Conservation (phyloP, 1,140 invertebrate genomes). For the Sogatella furcifera region DNA sequence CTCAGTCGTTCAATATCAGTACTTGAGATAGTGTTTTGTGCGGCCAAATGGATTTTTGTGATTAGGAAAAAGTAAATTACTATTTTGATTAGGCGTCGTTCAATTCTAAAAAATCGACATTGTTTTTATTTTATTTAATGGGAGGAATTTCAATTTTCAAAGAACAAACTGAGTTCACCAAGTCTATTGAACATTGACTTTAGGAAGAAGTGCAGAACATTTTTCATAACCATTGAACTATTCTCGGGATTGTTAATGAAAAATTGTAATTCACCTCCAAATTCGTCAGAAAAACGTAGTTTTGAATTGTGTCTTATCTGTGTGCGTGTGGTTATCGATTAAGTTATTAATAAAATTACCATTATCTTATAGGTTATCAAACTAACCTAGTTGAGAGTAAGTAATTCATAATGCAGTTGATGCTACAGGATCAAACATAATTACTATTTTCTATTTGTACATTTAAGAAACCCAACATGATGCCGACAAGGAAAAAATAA, state of each 20-base stretch:
- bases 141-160: not conserved
- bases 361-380: conserved; percentile 3
- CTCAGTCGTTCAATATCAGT: not conserved
- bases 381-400: conserved; percentile 1
- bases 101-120: not conserved
- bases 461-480: conserved; percentile 6
- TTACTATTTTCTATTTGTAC: not conserved
- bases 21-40: not conserved
- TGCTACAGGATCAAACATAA: conserved; percentile 20
- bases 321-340: not conserved
- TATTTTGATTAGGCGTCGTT: not conserved
- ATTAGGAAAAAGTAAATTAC: not conserved
- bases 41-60: not conserved
- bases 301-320: not conserved
- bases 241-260: not conserved
- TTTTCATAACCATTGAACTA: not conserved
- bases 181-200: too few relatives aligned
- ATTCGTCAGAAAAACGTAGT: not conserved
- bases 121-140: not conserved
- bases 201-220: too few relatives aligned
- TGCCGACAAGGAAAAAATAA: conserved; percentile 16
- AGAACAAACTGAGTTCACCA: too few relatives aligned
- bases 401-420: conserved; percentile 12
- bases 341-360: too few relatives aligned
- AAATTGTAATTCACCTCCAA: not conserved